Conservation (phyloP, 1,140 invertebrate genomes). For the Globodera ellingtonae region DNA sequence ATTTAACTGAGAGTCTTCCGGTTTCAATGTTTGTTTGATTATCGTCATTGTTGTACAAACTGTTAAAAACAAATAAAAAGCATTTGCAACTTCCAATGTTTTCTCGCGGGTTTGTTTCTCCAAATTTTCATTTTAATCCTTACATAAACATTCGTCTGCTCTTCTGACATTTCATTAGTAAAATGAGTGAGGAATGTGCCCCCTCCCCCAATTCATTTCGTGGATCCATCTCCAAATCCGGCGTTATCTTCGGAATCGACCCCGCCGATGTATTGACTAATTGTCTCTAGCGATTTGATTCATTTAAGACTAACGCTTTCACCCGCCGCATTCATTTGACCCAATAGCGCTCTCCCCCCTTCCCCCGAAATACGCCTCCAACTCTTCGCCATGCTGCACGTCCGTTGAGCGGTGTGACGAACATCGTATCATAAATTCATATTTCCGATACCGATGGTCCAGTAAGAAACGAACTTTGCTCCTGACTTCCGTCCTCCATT, state of each 20-base stretch:
- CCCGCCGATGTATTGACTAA: not conserved
- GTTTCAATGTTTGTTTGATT: too few species aligned
- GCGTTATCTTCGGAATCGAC: not conserved
- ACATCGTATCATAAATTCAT: not conserved
- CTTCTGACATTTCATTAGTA: not conserved
- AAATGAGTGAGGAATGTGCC: not conserved
- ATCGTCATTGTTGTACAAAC: too few species aligned
- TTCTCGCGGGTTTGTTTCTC: too few species aligned
- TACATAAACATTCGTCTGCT: not conserved
- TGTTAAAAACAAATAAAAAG: too few species aligned
- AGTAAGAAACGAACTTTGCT: too few species aligned
- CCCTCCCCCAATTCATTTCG: too few species aligned
- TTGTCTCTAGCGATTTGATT: not conserved
- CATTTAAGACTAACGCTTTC: not conserved
- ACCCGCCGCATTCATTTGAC: not conserved
- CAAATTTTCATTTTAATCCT: not conserved
- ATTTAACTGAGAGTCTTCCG: too few species aligned
- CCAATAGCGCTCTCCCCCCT: too few species aligned
- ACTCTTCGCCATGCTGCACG: too few species aligned
- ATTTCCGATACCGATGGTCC: not conserved
- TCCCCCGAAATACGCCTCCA: not conserved
- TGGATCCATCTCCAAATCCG: not conserved
- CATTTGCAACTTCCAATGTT: too few species aligned
- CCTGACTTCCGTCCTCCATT: too few species aligned
- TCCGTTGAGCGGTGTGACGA: not conserved